Base-by-base conservation (phyloP, 2,113 vertebrate genomes). In the Solenodon paradoxus region DNA sequence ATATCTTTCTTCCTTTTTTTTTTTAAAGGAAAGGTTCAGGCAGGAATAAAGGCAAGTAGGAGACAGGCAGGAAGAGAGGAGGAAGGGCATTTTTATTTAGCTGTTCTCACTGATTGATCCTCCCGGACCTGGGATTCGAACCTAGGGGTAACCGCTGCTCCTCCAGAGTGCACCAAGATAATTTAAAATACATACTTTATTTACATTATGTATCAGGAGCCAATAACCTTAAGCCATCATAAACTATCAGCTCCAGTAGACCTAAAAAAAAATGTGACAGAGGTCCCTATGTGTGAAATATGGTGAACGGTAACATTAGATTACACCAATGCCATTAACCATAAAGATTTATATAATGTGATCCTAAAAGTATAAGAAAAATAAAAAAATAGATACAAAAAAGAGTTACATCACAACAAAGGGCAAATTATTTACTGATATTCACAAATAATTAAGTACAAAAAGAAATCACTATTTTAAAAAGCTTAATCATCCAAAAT, bases 361-460 rank as follows among this genome's bases (percentile, higher is more conserved):
- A 66, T 16, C 28, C 17, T 69, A 86, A 68, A 90, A 72, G 24
- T 86, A 17, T 26, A 68, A 71, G 61, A 74, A 89, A 96, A 83
- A 57, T 15, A 59, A 66, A 91, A 86, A 71, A 42, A 30, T 0
- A 88, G 30, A 81, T 64, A 75, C 28, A 92, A 87, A 92, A 86
- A 75, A 77, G 13, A 78, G 32, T 77, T 91, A 75, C 38, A 79
- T 57, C 66, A 84, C 2, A 92, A 20, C 57, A 55, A 63, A 84
- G n/a, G 32, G 45, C 26, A 77, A 47, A 68, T 61, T 89, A 75
- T 49, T 69, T 83, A 63, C 15, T 55, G 32, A 9, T 83, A 77
- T 66, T 89, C 85, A 80, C 64, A 94, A 85, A 66, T 74, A 94
- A 87, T 61, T 82, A 83, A 72, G 7, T 69, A 71, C 32, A 94